Evolutionary conservation across 2,113 vertebrate species (phyloP), one percentile per base, ranked within the genome.

Genomic region (Coptodon bakossiorum): DNA sequence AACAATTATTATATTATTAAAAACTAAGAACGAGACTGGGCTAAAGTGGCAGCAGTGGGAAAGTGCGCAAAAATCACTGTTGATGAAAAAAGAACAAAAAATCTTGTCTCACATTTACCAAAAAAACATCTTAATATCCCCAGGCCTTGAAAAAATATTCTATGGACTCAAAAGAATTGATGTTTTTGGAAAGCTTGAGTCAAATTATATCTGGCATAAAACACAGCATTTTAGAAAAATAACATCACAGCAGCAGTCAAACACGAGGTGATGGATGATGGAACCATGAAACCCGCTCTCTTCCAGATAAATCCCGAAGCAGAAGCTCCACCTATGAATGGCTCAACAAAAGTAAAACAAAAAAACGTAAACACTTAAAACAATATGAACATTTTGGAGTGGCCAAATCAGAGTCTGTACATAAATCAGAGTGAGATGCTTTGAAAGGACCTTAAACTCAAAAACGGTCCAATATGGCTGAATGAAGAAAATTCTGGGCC

Each of bases 101-200:
- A 8, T 6, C 13, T 24, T 16, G 12, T 71, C 66, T 43, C n/a
- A 43, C 12, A 5, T 22, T 66, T 66, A 12, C 34, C 19, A 38
- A 22, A 7, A n/a, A n/a, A 38, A 36, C 9, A 38, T 38, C 61
- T 68, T 38, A 38, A 66, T 66, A 13, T 38, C 34, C 19, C 19
- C 3, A 22, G 38, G 19, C 2, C 0, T 68, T 68, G 63, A 40
- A 22, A 0, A 40, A 40, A 16, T 43, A 71, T 71, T 16, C 0
- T 71, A 22, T 43, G 63, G 4, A 71, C 63, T 71, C 6, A 71
- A 71, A 24, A 71, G 13, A 71, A 71, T 6, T 24, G 12, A 71
- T 6, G 0, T 9, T 24, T 43, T 43, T 71, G 7, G 5, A 9
- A 71, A 22, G 63, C n/a, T 71, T 24, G n/a, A 71, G 66, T 43